These are phyloP conservation scores for Heliconius hewitsoni DNA, from an alignment of 1,140 invertebrate species.

Conservation along the genomic window DNA sequence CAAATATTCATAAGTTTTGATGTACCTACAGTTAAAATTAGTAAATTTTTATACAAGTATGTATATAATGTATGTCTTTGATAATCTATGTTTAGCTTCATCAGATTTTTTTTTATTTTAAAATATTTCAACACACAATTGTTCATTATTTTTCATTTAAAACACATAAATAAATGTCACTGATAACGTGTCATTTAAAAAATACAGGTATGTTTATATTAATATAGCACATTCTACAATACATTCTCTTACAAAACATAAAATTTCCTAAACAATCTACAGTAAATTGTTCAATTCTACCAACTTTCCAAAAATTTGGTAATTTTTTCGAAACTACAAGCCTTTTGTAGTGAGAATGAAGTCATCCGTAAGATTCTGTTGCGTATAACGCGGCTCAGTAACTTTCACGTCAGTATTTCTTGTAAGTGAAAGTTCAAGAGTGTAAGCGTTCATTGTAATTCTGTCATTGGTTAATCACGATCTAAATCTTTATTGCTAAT, in stretches of 20 bases:
- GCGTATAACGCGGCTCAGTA: conserved; percentile 32
- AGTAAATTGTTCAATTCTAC: background rate
- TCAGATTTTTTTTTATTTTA: too few species aligned
- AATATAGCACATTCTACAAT: background rate
- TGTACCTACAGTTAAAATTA: too few species aligned
- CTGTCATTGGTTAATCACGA: conserved; percentile 68
- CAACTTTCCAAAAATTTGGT: conserved; percentile 4
- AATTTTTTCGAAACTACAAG: conserved; percentile 14
- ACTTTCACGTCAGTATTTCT: conserved; percentile 67
- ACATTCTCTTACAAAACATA: background rate
- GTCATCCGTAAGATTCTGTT: conserved; percentile 48
- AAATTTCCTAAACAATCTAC: background rate
- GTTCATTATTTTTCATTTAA: too few species aligned
- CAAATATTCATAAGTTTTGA: too few species aligned
- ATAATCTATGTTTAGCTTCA: too few species aligned
- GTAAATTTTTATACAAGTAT: too few species aligned
- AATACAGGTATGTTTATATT: background rate
- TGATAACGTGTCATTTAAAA: too few species aligned
- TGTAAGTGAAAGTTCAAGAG: conserved; percentile 70
- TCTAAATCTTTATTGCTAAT: conserved; percentile 70
- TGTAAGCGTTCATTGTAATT: conserved; percentile 66
- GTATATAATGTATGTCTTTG: too few species aligned
- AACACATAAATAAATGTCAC: too few species aligned
- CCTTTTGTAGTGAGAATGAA: conserved; percentile 44
- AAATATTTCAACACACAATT: too few species aligned